Evolutionary conservation across 37 sponge, comb jelly and placozoan species (phyloP).

Genomic region (Beroe ovata): DNA sequence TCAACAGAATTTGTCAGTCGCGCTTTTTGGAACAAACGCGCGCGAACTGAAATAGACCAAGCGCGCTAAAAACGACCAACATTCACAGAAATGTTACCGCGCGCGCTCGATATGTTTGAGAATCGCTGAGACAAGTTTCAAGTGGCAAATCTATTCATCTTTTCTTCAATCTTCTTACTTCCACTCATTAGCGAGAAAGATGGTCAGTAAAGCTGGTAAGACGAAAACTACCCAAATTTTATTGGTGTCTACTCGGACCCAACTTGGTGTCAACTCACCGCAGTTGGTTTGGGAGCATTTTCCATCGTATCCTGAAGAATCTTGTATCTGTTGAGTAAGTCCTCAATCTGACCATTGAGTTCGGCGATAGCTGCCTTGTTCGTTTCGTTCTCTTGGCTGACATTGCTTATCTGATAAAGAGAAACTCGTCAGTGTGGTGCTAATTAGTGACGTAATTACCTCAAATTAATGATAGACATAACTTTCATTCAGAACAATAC

Average conservation of each 20-base stretch:
- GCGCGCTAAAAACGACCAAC: background rate
- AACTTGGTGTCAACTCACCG: conserved; percentile 12
- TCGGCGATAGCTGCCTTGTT: conserved; percentile 68
- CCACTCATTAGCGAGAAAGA: background rate
- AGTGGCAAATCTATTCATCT: too few species aligned
- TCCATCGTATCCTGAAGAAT: conserved; percentile 67
- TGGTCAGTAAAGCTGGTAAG: background rate
- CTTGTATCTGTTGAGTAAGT: conserved; percentile 67
- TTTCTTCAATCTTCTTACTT: too few species aligned
- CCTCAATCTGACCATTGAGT: conserved; percentile 70
- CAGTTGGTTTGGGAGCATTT: conserved; percentile 27
- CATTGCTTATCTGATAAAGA: background rate
- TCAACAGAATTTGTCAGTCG: too few species aligned
- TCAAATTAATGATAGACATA: too few species aligned
- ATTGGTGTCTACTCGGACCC: too few species aligned
- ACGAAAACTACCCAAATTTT: background rate
- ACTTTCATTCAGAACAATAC: too few species aligned
- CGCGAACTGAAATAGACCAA: background rate
- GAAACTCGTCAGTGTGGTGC: too few species aligned
- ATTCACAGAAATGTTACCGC: background rate
- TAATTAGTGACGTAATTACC: too few species aligned
- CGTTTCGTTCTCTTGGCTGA: conserved; percentile 62
- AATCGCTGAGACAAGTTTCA: too few species aligned
- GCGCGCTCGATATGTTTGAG: background rate
- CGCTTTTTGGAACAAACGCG: background rate